A percentile compares a stretch with the other conserved stretches of the same genome.
phyloP scores from a whole-genome alignment of 1,140 invertebrate genomes.

The Aleiodes sp. region DNA sequence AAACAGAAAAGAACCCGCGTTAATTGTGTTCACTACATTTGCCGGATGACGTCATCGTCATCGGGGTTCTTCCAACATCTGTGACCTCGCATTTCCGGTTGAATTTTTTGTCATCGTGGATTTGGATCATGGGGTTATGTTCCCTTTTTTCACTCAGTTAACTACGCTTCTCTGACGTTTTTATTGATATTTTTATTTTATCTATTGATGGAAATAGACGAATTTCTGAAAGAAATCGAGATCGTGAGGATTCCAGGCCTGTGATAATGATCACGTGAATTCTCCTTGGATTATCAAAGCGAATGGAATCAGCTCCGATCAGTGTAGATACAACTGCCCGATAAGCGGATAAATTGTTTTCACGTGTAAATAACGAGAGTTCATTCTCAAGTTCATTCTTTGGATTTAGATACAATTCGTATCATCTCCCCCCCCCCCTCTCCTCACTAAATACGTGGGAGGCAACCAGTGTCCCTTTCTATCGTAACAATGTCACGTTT shows the following conservation, averaged over 20 bases:
- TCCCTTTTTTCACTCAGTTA: not conserved
- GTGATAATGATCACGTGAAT: too few species aligned
- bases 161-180: not conserved
- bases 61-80: slow-evolving; percentile 16
- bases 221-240: too few species aligned
- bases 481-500: not conserved
- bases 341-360: not conserved
- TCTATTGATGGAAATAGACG: not conserved
- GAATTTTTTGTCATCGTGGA: not conserved
- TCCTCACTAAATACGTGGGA: not conserved
- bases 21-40: not conserved
- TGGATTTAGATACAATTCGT: not conserved
- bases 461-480: not conserved
- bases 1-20: not conserved
- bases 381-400: not conserved
- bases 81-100: slow-evolving; percentile 23
- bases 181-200: not conserved
- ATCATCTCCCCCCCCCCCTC: too few species aligned
- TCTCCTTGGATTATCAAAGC: too few species aligned
- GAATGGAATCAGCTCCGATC: not conserved
- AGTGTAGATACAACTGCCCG: not conserved
- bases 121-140: not conserved
- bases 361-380: not conserved
- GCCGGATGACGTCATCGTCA: slow-evolving; percentile 3
- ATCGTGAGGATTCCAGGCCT: not conserved